A percentile compares a stretch with the other conserved stretches of the same genome.
These are phyloP conservation scores for Sebastes taczanowskii DNA, from an alignment of 2,797 vertebrate species.

Conservation along the genomic window DNA sequence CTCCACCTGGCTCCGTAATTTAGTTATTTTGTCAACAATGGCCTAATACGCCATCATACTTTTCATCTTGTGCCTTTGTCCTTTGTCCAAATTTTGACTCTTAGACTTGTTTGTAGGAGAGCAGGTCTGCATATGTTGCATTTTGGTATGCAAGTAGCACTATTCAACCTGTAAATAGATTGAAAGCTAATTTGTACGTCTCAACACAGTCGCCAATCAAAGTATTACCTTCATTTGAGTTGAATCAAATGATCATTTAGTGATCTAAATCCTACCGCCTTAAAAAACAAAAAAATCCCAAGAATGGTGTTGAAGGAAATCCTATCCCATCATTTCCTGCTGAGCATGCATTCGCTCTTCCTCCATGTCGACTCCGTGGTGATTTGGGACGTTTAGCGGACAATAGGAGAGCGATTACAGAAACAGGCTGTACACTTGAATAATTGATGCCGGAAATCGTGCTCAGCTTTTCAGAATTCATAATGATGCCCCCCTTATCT, in stretches of 20 bases:
- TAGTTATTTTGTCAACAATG: too few species aligned
- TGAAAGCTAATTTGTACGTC: background rate
- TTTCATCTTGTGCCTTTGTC: too few species aligned
- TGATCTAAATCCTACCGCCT: background rate
- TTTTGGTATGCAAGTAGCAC: background rate
- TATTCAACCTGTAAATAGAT: background rate
- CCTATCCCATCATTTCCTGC: conserved; percentile 58
- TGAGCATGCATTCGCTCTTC: conserved; percentile 48
- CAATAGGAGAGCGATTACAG: conserved; percentile 74
- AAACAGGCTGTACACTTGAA: conserved; percentile 78
- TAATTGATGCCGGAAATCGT: conserved; percentile 79
- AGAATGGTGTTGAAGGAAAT: conserved; percentile 20
- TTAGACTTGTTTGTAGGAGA: background rate
- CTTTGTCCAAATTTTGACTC: too few species aligned
- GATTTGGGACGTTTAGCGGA: conserved; percentile 73
- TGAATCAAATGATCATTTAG: background rate
- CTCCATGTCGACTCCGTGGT: conserved; percentile 49
- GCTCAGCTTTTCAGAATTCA: conserved; percentile 71
- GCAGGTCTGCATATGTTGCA: background rate
- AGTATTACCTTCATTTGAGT: background rate
- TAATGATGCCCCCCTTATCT: conserved; percentile 48
- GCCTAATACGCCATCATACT: too few species aligned
- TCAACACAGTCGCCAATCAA: background rate
- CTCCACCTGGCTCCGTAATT: too few species aligned
- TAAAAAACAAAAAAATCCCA: background rate